These are phyloP conservation scores for Anisognathus igniventris DNA, from an alignment of 2,797 vertebrate species.

Conservation along the genomic window DNA sequence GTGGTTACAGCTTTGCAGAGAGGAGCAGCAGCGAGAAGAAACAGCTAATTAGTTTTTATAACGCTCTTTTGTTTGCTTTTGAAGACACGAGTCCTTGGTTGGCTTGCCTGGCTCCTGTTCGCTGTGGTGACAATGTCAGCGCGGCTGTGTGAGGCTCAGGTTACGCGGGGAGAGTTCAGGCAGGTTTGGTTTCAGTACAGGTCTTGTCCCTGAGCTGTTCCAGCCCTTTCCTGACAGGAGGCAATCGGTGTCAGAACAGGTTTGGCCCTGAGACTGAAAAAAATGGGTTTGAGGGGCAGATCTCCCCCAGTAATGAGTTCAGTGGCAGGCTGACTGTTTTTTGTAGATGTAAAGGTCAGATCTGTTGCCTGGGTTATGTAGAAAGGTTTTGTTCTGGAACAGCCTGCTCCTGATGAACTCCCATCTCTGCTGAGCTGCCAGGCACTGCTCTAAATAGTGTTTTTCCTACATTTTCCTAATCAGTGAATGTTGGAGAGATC, in stretches of 20 bases:
- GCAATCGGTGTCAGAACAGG: not conserved
- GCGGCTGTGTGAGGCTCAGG: not conserved
- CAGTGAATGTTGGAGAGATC: not conserved
- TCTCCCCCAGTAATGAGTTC: not conserved
- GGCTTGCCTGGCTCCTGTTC: not conserved
- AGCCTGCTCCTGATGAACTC: not conserved
- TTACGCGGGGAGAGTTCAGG: not conserved
- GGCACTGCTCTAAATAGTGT: not conserved
- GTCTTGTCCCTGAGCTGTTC: not conserved
- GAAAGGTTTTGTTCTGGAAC: conserved; percentile 42
- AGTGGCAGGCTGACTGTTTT: not conserved
- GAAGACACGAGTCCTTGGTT: not conserved
- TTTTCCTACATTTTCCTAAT: not conserved
- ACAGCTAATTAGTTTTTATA: conserved; percentile 44
- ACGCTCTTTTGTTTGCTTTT: conserved; percentile 24
- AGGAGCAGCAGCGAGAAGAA: not conserved
- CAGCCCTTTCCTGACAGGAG: conserved; percentile 4
- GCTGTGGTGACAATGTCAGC: not conserved
- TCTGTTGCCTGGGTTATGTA: not conserved
- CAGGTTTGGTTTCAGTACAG: conserved; percentile 41
- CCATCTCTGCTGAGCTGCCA: not conserved
- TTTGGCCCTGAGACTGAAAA: not conserved
- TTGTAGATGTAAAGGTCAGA: conserved; percentile 11
- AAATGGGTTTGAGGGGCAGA: not conserved
- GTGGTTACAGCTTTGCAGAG: not conserved